Evolutionary conservation across 2,113 vertebrate genomes (phyloP), one percentile per base, ranked within the genome.

Genomic region (Electrona antarctica): DNA sequence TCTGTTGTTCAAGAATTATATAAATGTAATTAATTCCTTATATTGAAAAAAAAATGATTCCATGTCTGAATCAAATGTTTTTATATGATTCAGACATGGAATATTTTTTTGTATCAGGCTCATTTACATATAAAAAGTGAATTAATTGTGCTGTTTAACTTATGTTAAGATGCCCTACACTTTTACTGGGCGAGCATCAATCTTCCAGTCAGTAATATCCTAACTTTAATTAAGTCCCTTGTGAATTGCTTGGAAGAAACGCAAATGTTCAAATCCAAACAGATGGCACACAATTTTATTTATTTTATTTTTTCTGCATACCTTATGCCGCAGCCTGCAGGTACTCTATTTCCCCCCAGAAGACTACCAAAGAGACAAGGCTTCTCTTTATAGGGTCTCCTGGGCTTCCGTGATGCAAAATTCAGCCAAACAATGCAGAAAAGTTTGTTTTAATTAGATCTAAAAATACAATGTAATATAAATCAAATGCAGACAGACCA

Each of bases 191-290:
- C 66, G 41, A 87, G 73, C 80, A 78, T 78, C 72, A 75, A 71
- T 82, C 67, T 80, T 55, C 62, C 21, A 62, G 80, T 83, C 56
- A 67, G 73, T 74, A 82, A 88, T 80, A 85, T 79, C 80, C 78
- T 74, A 79, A 79, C 84, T 89, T 91, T 92, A 93, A 92, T 92
- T 85, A 87, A 87, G 89, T 88, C 90, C 88, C 90, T 57, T 60
- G 84, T 83, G 89, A 83, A 46, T 81, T 78, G 69, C 69, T 80
- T 84, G 79, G 80, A 86, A 69, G 70, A 81, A 77, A 79, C 77
- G 86, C 85, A 73, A 79, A 77, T 76, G 82, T 77, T 84, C 70
- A 69, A 74, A 76, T 82, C 79, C 78, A 83, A 87, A 85, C 90
- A 89, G 90, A 92, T 91, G 87, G 88, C 76, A 73, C 54, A 12